These are phyloP conservation scores for Buathra laborator DNA, from an alignment of 2,888 invertebrate genomes.

Conservation along the genomic window DNA sequence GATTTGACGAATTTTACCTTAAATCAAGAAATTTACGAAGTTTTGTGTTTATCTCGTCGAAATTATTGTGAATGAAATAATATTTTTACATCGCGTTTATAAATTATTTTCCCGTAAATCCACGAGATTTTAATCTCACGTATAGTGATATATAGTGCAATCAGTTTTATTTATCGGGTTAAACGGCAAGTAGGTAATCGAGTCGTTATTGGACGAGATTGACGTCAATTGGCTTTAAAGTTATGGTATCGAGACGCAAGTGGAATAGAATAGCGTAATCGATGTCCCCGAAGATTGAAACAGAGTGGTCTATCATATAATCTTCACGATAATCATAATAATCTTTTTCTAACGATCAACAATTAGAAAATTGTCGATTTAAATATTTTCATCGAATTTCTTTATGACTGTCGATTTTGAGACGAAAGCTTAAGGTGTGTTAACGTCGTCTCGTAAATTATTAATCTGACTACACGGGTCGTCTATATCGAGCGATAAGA, in stretches of 20 bases:
- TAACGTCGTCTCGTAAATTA: background rate
- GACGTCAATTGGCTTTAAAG: conserved; percentile 59
- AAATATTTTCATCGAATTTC: too few species aligned
- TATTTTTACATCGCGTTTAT: background rate
- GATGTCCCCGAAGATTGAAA: background rate
- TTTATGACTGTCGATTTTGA: too few species aligned
- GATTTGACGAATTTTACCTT: background rate
- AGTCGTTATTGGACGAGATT: conserved; percentile 68
- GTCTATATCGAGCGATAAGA: background rate
- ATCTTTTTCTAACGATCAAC: background rate
- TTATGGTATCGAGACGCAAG: conserved; percentile 18
- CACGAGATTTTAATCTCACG: background rate
- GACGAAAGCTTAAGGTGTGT: background rate
- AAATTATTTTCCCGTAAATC: conserved; percentile 5
- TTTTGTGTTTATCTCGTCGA: background rate
- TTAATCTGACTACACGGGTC: background rate
- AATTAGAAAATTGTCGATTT: too few species aligned
- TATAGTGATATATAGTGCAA: background rate
- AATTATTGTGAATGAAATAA: background rate
- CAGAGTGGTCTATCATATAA: background rate
- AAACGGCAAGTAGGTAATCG: conserved; percentile 58
- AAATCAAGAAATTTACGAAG: background rate
- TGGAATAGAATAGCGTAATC: conserved; percentile 19
- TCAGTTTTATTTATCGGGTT: conserved; percentile 48
- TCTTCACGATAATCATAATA: background rate